Evolutionary conservation across 1,140 invertebrate genomes (phyloP).

Genomic region (Drosophila bocqueti): DNA sequence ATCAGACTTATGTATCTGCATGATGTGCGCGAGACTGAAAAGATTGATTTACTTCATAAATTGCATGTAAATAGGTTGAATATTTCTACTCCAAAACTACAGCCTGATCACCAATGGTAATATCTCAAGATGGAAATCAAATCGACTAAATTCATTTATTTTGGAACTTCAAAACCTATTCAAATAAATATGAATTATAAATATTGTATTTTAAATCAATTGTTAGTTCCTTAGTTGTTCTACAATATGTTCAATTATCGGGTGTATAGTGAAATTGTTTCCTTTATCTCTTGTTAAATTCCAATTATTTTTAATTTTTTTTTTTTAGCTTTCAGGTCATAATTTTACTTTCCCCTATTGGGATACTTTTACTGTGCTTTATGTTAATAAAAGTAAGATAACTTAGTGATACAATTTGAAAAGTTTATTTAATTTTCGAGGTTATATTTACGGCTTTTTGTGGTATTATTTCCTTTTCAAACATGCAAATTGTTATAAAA

Average conservation of each 20-base stretch:
- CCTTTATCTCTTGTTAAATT: neutral
- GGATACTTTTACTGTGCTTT: neutral
- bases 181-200: conserved; percentile 34
- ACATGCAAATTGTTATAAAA: neutral
- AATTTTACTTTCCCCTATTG: neutral
- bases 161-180: conserved; percentile 21
- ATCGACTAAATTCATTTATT: conserved; percentile 37
- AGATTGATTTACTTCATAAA: conserved; percentile 27
- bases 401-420: neutral
- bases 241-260: neutral
- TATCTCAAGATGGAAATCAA: conserved; percentile 62
- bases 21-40: conserved; percentile 72
- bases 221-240: neutral
- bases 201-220: conserved; percentile 21
- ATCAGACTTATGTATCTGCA: conserved; percentile 27
- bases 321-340: neutral
- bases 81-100: conserved; percentile 42
- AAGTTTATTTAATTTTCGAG: neutral
- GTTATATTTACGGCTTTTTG: neutral
- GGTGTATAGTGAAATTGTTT: neutral
- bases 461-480: neutral
- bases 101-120: conserved; percentile 44
- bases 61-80: conserved; percentile 47
- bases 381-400: conserved; percentile 2
- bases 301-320: too few species aligned